These are phyloP conservation scores for Mallotus villosus DNA, from an alignment of 2,797 vertebrate species.

Conservation along the genomic window DNA sequence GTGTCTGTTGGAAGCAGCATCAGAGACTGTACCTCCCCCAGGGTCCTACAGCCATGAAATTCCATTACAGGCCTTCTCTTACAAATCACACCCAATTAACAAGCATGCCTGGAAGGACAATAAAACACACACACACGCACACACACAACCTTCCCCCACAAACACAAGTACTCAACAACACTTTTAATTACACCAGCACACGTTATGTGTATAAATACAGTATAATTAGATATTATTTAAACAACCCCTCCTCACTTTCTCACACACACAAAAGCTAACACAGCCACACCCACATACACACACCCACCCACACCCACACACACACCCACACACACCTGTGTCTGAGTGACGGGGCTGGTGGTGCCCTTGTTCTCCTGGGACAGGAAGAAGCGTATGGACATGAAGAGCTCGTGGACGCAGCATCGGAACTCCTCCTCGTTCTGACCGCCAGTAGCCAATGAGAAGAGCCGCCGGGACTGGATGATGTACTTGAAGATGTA, in stretches of 20 bases:
- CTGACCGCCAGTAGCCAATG: constrained; percentile 93
- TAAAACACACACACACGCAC: constrained; percentile 10
- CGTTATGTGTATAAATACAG: neutral
- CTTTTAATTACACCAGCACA: constrained; percentile 12
- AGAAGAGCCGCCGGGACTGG: constrained; percentile 93
- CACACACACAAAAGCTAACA: neutral
- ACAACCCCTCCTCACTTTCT: too few relatives aligned
- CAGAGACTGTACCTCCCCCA: constrained; percentile 37
- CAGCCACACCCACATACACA: constrained; percentile 1
- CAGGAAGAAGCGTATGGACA: constrained; percentile 97
- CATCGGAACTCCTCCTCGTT: constrained; percentile 96
- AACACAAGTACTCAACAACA: neutral
- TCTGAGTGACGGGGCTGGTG: constrained; percentile 83
- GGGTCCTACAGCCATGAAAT: constrained; percentile 54
- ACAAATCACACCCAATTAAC: constrained; percentile 52
- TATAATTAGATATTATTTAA: too few relatives aligned
- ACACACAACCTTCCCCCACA: neutral
- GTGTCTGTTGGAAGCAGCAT: constrained; percentile 42
- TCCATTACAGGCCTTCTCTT: constrained; percentile 61
- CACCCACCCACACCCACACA: neutral
- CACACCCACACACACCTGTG: constrained; percentile 79
- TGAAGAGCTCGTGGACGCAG: constrained; percentile 94
- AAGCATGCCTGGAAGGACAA: constrained; percentile 15
- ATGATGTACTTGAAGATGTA: constrained; percentile 99
- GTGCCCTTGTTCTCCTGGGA: constrained; percentile 91